These are phyloP conservation scores for Isoperla grammatica DNA, from an alignment of 2,888 invertebrate genomes.

Conservation along the genomic window DNA sequence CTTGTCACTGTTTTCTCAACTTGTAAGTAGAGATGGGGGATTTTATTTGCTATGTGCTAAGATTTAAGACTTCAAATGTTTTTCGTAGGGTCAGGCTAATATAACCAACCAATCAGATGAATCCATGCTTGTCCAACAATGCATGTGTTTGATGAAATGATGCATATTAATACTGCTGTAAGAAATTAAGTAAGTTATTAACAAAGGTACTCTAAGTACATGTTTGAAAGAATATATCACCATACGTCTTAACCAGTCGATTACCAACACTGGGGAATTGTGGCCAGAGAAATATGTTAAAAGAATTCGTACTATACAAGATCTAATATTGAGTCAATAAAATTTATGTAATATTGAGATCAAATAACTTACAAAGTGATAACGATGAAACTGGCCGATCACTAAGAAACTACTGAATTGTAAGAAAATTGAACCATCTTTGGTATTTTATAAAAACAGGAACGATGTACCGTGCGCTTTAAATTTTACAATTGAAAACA, in stretches of 20 bases:
- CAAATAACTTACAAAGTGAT: background rate
- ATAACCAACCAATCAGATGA: conserved; percentile 28
- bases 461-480: background rate
- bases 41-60: conserved; percentile 27
- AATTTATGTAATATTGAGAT: background rate
- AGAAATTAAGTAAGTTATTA: conserved; percentile 16
- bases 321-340: background rate
- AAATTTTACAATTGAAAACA: conserved; percentile 1
- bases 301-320: background rate
- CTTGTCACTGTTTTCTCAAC: conserved; percentile 1
- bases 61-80: conserved; percentile 8
- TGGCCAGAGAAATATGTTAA: background rate
- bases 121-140: conserved; percentile 33
- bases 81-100: conserved; percentile 29
- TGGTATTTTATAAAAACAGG: background rate
- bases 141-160: conserved; percentile 32
- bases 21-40: background rate
- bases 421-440: background rate
- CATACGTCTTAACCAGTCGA: conserved; percentile 9
- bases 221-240: conserved; percentile 19
- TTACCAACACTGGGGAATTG: background rate
- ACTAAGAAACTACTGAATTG: background rate
- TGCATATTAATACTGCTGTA: conserved; percentile 10
- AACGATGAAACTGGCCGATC: background rate
- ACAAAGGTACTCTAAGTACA: conserved; percentile 12